Evolutionary conservation across 37 sponge, comb jelly and placozoan species (phyloP), one percentile per base, ranked within the genome.

Genomic region (Chondrosia reniformis): DNA sequence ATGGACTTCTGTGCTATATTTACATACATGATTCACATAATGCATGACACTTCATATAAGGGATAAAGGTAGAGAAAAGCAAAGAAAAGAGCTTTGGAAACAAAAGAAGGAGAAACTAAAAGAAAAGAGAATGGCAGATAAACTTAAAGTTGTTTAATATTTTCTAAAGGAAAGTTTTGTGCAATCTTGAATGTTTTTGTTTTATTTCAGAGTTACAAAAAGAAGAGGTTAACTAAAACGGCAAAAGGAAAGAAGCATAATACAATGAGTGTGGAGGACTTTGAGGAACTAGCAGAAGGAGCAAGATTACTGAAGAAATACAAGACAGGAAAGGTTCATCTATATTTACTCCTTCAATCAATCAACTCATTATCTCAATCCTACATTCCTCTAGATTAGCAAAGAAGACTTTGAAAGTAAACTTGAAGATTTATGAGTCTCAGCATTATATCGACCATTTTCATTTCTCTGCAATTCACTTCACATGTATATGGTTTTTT

Each of bases 241-340:
- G n/a, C n/a, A n/a, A n/a, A n/a, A n/a, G n/a, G n/a, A n/a, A n/a
- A n/a, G n/a, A n/a, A n/a, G n/a, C 72, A 41, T 25, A 40, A 54
- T 65, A 38, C 34, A 46, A 33, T 84, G 42, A 46, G 67, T 24
- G 78, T 63, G 8, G 76, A 46, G 55, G 96, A 95, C 45, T 63
- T 91, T n/a, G 88, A 88, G n/a, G 96, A 95, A 58, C 74, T 95
- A 21, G 77, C 93, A 24, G 54, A 75, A 63, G 96, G 93, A 52
- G 90, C 90, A 37, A 57, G 90, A 31, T 76, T 89, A n/a, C 73
- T 95, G 37, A 95, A 89, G 83, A 92, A 92, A 54, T 91, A 84
- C 63, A 95, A 92, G 66, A 67, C 79, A 15, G 88, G 90, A 22
- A 95, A 95, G 84, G 61, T 59, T 25, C n/a, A 30, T 59, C 30